phyloP scores from a whole-genome alignment of 2,113 vertebrate genomes.

The Plestiodon gilberti region DNA sequence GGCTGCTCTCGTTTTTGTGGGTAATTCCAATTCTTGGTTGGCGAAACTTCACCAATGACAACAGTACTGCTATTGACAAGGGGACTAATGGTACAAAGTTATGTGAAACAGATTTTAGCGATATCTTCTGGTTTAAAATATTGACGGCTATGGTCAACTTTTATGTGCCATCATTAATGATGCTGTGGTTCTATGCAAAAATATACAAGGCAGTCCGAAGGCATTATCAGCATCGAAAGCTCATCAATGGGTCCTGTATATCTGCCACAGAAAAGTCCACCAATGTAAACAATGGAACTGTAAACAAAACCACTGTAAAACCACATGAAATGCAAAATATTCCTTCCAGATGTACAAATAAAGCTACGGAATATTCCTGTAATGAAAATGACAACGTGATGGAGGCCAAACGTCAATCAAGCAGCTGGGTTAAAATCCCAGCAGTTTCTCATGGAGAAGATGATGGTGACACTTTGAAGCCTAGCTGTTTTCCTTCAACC shows the following conservation, averaged over 20 bases:
- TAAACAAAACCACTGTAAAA: too few species aligned
- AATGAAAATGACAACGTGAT: not conserved
- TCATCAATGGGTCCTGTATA: slow-evolving; percentile 70
- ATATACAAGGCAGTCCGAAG: slow-evolving; percentile 87
- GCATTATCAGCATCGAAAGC: slow-evolving; percentile 85
- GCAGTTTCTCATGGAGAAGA: not conserved
- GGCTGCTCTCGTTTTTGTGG: slow-evolving; percentile 91
- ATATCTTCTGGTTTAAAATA: slow-evolving; percentile 93
- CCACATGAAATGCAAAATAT: slow-evolving; percentile 33
- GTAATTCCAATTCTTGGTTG: slow-evolving; percentile 92
- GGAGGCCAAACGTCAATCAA: slow-evolving; percentile 1
- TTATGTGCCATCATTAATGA: slow-evolving; percentile 90
- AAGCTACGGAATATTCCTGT: slow-evolving; percentile 32
- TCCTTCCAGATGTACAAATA: slow-evolving; percentile 31
- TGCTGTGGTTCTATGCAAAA: slow-evolving; percentile 91
- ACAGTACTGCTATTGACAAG: slow-evolving; percentile 54
- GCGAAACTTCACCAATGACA: slow-evolving; percentile 74
- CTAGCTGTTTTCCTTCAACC: slow-evolving; percentile 58
- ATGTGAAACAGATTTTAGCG: slow-evolving; percentile 92
- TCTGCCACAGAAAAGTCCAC: slow-evolving; percentile 30
- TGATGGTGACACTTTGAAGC: slow-evolving; percentile 30
- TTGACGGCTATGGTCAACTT: slow-evolving; percentile 91
- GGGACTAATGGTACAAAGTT: slow-evolving; percentile 39
- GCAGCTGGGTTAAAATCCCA: slow-evolving; percentile 9
- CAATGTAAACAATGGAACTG: accelerated